These are phyloP conservation scores for Spondyliosoma cantharus DNA, from an alignment of 2,797 vertebrate genomes.

Conservation along the genomic window DNA sequence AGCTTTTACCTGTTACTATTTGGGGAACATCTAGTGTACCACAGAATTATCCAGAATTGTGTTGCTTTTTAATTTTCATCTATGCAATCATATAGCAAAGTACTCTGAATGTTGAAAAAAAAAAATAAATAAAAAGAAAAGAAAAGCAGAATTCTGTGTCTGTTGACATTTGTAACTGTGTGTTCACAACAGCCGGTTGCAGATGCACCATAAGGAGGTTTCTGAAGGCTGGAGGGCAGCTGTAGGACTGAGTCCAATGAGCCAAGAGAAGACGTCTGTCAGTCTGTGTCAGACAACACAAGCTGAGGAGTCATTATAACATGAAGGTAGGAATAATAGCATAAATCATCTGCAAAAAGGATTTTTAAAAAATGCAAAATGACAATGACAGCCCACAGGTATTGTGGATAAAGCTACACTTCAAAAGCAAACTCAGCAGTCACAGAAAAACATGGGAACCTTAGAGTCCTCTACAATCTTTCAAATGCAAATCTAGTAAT, in stretches of 20 bases:
- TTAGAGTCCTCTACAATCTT: background rate
- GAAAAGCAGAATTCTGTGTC: slow-evolving; percentile 4
- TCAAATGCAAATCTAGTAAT: slow-evolving; percentile 6
- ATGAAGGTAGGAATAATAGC: background rate
- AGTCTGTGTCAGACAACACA: slow-evolving; percentile 19
- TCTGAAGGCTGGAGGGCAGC: slow-evolving; percentile 45
- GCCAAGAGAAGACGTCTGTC: slow-evolving; percentile 29
- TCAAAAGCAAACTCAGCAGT: background rate
- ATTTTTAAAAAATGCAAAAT: background rate
- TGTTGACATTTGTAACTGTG: slow-evolving; percentile 16
- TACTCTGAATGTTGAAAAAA: background rate
- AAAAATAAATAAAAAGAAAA: background rate
- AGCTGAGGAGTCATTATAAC: background rate
- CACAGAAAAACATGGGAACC: background rate
- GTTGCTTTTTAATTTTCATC: background rate
- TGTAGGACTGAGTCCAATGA: slow-evolving; percentile 20
- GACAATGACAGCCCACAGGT: background rate
- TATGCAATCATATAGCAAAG: background rate
- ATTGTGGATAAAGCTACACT: background rate
- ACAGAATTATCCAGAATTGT: background rate
- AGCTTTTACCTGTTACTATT: background rate
- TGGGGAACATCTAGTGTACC: background rate
- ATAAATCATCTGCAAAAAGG: background rate
- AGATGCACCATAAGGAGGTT: slow-evolving; percentile 25
- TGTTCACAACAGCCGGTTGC: slow-evolving; percentile 23